Evolutionary conservation across 1,140 invertebrate genomes (phyloP), one percentile per base, ranked within the genome.

Genomic region (Lethrus apterus): DNA sequence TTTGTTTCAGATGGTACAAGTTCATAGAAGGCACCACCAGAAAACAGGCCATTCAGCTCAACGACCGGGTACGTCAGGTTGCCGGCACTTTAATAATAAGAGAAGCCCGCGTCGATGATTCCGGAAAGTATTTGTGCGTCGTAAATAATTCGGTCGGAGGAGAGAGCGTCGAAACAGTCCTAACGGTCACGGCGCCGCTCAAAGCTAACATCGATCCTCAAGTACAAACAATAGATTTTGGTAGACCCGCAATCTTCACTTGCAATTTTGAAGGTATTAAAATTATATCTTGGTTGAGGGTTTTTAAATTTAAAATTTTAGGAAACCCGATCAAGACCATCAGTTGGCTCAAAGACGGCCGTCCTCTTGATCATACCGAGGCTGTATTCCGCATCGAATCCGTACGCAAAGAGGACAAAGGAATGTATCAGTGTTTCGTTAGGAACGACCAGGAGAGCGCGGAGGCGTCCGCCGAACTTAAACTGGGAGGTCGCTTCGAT

Each of bases 341-440:
- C 21, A 84, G 78, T 17, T 97, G 93, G 93, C 72, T 92, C 36
- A 95, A 95, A 69, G 89, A 97, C 65, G 91, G 91, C 50, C 84
- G 88, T 66, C 78, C 79, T 21, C 74, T 90, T 50, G 80, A 81
- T 38, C 81, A 85, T 58, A 81, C 84, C 50, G 87, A 89, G 50
- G 75, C 83, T 0, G 75, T 84, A 31, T 68, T 95, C 11, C 79
- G 84, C 41, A 93, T 97, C 57, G 85, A 89, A 53, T 83, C 84
- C 3, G 90, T 98, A 0, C 85, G 89, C 65, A 89, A 94, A 59
- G 87, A 93, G 69, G 92, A 97, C 65, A 91, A 90, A 63, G 93
- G 93, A 64, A 96, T 97, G 92, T 98, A 96, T 64, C 93, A 97
- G 60, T 97, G 93, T 64, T 92, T 96, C 62, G 87, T 93, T 21